These are phyloP conservation scores for Varecia variegata DNA, from an alignment of 2,797 vertebrate genomes.

Conservation along the genomic window DNA sequence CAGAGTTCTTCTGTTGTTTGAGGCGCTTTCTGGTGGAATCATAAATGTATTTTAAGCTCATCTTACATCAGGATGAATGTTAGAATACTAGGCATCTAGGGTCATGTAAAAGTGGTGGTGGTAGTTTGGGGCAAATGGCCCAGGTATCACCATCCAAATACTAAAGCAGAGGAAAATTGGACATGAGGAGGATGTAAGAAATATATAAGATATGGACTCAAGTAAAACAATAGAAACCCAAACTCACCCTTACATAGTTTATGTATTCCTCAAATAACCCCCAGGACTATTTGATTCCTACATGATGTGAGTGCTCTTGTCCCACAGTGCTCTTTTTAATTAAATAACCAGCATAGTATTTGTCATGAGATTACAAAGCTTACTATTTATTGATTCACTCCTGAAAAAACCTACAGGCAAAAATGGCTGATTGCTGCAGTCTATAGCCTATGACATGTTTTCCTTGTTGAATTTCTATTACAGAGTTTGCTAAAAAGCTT, in stretches of 20 bases:
- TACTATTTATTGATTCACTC: background rate
- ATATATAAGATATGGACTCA: background rate
- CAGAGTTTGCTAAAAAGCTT: constrained; percentile 47
- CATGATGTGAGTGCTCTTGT: background rate
- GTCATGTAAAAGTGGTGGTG: background rate
- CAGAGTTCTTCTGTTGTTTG: background rate
- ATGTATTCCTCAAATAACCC: background rate
- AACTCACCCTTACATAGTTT: background rate
- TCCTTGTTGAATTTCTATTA: constrained; percentile 52
- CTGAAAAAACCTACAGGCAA: constrained; percentile 21
- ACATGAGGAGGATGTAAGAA: background rate
- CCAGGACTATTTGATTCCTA: background rate
- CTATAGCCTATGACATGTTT: background rate
- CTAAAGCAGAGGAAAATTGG: background rate
- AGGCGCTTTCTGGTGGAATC: background rate
- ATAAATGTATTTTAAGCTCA: background rate
- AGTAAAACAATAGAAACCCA: background rate
- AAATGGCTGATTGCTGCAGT: background rate
- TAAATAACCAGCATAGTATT: background rate
- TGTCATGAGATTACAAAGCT: background rate
- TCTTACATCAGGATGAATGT: background rate
- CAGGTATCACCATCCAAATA: background rate
- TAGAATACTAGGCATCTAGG: background rate
- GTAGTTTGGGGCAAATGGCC: background rate
- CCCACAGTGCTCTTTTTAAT: background rate